phyloP scores from a whole-genome alignment of 2,888 invertebrate species.

The Lottia scabra region DNA sequence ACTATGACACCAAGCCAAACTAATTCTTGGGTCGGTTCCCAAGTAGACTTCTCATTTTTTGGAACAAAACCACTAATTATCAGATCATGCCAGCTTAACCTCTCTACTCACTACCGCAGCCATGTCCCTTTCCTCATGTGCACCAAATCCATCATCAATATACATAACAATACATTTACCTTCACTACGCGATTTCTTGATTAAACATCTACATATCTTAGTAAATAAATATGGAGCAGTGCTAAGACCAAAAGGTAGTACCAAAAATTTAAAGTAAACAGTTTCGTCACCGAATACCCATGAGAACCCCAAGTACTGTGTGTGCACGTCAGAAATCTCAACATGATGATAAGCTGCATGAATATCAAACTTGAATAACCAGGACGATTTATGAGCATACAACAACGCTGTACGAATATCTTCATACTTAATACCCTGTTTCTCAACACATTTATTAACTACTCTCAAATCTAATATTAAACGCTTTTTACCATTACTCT shows the following conservation, averaged over 20 bases:
- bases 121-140: constrained; percentile 1
- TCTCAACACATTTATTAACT: constrained; percentile 28
- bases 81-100: constrained; percentile 17
- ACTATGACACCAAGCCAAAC: constrained; percentile 20
- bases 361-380: constrained; percentile 21
- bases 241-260: constrained; percentile 26
- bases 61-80: constrained; percentile 22
- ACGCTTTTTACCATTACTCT: constrained; percentile 21
- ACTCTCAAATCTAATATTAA: constrained; percentile 30
- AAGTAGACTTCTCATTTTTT: constrained; percentile 21
- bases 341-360: constrained; percentile 24
- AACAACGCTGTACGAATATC: constrained; percentile 20
- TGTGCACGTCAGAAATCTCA: constrained; percentile 11
- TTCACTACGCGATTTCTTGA: constrained; percentile 27
- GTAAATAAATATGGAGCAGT: constrained; percentile 25
- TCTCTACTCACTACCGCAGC: background rate
- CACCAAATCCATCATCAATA: constrained; percentile 30
- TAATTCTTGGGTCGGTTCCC: constrained; percentile 12
- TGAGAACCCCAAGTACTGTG: constrained; percentile 17
- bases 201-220: constrained; percentile 23
- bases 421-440: constrained; percentile 19
- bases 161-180: constrained; percentile 28
- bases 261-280: constrained; percentile 22
- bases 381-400: constrained; percentile 6
- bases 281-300: constrained; percentile 6